Evolutionary conservation across 2,113 vertebrate genomes (phyloP).

Genomic region (Eubucco bourcierii): DNA sequence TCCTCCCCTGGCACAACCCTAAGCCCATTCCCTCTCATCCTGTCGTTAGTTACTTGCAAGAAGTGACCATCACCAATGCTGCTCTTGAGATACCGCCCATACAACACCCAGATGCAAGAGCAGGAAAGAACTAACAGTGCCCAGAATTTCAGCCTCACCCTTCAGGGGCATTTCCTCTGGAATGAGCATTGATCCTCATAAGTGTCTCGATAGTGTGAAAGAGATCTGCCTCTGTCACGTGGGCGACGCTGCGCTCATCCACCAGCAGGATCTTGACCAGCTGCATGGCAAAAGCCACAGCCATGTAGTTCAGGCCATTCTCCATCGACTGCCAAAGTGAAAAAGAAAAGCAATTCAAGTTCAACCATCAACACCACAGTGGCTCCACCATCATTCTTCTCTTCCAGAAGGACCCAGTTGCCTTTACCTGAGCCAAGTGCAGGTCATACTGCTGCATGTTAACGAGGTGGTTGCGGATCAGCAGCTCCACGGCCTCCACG

Average conservation of each 20-base stretch:
- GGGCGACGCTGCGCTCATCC: constrained; percentile 94
- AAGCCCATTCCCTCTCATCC: too few species aligned
- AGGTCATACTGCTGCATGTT: constrained; percentile 99
- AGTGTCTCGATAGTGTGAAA: constrained; percentile 98
- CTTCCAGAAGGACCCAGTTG: not conserved
- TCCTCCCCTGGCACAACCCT: too few species aligned
- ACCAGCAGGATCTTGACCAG: constrained; percentile 95
- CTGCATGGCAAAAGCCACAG: constrained; percentile 98
- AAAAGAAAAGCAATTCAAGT: not conserved
- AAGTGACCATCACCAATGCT: too few species aligned
- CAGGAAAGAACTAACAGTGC: not conserved
- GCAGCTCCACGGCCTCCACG: constrained; percentile 94
- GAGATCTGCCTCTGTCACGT: constrained; percentile 95
- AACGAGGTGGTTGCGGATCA: constrained; percentile 95
- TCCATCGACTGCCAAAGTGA: constrained; percentile 90
- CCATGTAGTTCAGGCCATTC: constrained; percentile 99
- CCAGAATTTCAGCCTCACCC: constrained; percentile 80
- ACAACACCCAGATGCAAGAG: not conserved
- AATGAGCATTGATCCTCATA: constrained; percentile 98
- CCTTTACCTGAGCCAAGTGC: constrained; percentile 93
- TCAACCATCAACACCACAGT: not conserved
- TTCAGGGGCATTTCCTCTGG: constrained; percentile 96
- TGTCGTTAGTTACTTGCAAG: too few species aligned
- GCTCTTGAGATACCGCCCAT: not conserved
- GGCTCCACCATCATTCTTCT: not conserved